Conservation (phyloP, 2,888 invertebrate genomes). For the Drosophila koepferae region DNA sequence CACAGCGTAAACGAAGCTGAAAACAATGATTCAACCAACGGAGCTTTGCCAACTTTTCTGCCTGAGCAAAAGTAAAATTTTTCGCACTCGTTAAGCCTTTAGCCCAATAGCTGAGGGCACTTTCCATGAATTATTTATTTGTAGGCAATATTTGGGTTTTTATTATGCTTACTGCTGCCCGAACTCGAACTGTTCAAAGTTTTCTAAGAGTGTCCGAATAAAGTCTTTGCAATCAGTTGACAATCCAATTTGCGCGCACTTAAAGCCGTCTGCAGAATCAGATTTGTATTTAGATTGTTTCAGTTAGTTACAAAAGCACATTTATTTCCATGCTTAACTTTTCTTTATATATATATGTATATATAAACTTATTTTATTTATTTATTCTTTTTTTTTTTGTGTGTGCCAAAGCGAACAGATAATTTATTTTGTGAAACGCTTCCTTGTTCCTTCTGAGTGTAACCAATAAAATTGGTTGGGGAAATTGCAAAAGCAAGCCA, state of each 20-base stretch:
- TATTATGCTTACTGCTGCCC: background rate
- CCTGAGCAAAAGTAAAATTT: slow-evolving; percentile 1
- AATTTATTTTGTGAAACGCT: slow-evolving; percentile 37
- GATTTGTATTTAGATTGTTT: slow-evolving; percentile 21
- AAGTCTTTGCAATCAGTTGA: slow-evolving; percentile 5
- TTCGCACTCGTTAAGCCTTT: slow-evolving; percentile 5
- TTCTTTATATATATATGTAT: background rate
- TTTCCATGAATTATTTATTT: slow-evolving; percentile 8
- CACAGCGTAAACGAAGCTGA: background rate
- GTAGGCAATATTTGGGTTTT: slow-evolving; percentile 4
- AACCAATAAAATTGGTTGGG: slow-evolving; percentile 32
- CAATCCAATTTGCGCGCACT: slow-evolving; percentile 20
- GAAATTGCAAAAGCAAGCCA: slow-evolving; percentile 45
- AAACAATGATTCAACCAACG: background rate
- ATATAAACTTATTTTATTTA: background rate
- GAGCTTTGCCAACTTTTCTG: background rate
- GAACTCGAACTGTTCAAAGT: background rate
- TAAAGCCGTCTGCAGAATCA: slow-evolving; percentile 20
- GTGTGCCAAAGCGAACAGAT: slow-evolving; percentile 5
- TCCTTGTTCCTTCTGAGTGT: slow-evolving; percentile 12
- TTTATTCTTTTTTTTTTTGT: too few relatives aligned
- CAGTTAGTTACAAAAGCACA: slow-evolving; percentile 7
- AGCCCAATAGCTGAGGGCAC: background rate
- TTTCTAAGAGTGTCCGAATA: background rate
- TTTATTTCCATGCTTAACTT: slow-evolving; percentile 9